Evolutionary conservation across 2,797 vertebrate genomes (phyloP).

Genomic region (Onychomys torridus): DNA sequence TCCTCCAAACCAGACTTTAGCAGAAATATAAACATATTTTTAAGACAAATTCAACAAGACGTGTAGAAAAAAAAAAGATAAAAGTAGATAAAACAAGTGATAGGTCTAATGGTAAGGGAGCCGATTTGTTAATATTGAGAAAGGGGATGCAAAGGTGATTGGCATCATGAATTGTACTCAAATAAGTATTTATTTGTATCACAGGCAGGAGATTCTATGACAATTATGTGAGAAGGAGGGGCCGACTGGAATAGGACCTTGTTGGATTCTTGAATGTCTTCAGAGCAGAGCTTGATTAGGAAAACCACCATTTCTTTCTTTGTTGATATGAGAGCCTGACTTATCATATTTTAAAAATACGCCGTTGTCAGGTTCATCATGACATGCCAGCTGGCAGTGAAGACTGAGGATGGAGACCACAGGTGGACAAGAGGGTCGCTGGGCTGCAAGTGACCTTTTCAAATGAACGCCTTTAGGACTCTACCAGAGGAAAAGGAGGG

Average conservation of each 20-base stretch:
- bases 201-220: slow-evolving; percentile 40
- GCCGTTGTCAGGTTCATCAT: slow-evolving; percentile 73
- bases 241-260: slow-evolving; percentile 43
- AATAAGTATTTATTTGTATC: slow-evolving; percentile 63
- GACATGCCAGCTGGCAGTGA: slow-evolving; percentile 66
- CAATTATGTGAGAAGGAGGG: slow-evolving; percentile 42
- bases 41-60: slow-evolving; percentile 71
- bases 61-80: slow-evolving; percentile 71
- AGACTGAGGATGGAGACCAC: slow-evolving; percentile 61
- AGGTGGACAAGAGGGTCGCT: neutral
- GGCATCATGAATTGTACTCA: slow-evolving; percentile 72
- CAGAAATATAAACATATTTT: slow-evolving; percentile 31
- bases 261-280: slow-evolving; percentile 24
- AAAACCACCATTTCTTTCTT: slow-evolving; percentile 65
- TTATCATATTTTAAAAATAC: slow-evolving; percentile 67
- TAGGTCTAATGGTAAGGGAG: slow-evolving; percentile 56
- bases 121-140: neutral
- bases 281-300: slow-evolving; percentile 65
- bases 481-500: neutral
- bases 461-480: slow-evolving; percentile 47
- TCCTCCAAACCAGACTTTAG: neutral
- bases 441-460: slow-evolving; percentile 38
- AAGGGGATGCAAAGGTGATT: slow-evolving; percentile 71
- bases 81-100: slow-evolving; percentile 62
- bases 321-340: slow-evolving; percentile 55